These are phyloP conservation scores for Protosalanx chinensis DNA, from an alignment of 2,797 vertebrate species.

Conservation along the genomic window DNA sequence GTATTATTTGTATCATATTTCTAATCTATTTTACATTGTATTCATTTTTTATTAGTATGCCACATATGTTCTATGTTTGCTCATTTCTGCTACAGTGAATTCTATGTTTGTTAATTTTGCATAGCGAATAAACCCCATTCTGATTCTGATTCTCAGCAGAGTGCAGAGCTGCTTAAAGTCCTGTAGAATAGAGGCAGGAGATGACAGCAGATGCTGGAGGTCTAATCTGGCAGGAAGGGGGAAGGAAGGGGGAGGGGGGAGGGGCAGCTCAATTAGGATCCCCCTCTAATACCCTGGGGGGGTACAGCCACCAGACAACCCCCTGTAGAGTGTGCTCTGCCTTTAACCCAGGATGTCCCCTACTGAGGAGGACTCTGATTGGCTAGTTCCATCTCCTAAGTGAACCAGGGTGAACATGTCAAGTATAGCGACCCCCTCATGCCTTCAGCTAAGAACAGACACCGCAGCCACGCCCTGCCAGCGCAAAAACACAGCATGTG, in stretches of 20 bases:
- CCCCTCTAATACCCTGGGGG: slow-evolving; percentile 52
- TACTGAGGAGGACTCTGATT: not conserved
- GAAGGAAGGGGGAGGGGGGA: slow-evolving; percentile 33
- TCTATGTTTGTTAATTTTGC: too few relatives aligned
- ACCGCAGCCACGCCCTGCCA: not conserved
- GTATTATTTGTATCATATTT: too few relatives aligned
- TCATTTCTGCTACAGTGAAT: too few relatives aligned
- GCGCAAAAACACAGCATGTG: not conserved
- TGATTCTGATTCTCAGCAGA: too few relatives aligned
- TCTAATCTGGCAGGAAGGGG: slow-evolving; percentile 18
- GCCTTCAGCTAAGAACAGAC: slow-evolving; percentile 2
- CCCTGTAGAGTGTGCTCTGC: slow-evolving; percentile 45
- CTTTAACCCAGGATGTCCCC: slow-evolving; percentile 40
- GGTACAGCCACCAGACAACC: slow-evolving; percentile 53
- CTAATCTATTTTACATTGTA: too few relatives aligned
- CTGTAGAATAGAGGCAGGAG: too few relatives aligned
- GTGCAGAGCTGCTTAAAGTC: too few relatives aligned
- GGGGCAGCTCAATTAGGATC: slow-evolving; percentile 60
- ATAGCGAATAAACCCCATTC: too few relatives aligned
- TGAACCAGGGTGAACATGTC: not conserved
- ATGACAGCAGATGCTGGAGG: slow-evolving; percentile 12
- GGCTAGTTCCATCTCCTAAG: not conserved
- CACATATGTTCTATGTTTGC: too few relatives aligned
- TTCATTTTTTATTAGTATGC: too few relatives aligned
- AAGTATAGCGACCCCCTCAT: not conserved